These are phyloP conservation scores for Aldrovandia affinis DNA, from an alignment of 2,797 vertebrate genomes.

Conservation along the genomic window DNA sequence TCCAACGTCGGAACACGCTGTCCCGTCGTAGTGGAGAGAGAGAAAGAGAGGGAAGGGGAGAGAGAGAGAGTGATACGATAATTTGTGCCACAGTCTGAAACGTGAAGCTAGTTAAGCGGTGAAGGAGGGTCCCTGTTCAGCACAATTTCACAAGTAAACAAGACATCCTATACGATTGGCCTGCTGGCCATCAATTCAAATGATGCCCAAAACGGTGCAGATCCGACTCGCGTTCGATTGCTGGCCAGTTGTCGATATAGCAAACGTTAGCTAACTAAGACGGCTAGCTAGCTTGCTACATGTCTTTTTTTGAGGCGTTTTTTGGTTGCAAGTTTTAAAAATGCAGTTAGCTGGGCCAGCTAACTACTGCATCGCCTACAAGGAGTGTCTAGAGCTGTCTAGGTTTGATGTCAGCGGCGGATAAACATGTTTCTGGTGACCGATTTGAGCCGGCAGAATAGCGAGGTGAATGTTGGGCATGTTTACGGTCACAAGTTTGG, in stretches of 20 bases:
- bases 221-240: conserved; percentile 3
- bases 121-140: conserved; percentile 17
- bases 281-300: not conserved
- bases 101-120: not conserved
- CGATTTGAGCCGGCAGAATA: not conserved
- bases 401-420: not conserved
- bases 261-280: conserved; percentile 52
- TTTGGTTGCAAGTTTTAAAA: conserved; percentile 31
- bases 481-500: not conserved
- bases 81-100: not conserved
- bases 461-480: not conserved
- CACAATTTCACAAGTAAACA: conserved; percentile 54
- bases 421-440: not conserved
- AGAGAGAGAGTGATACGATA: not conserved
- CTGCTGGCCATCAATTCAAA: conserved; percentile 33
- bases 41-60: no score
- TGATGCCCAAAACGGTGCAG: conserved; percentile 38
- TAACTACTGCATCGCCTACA: not conserved
- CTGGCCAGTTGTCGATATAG: conserved; percentile 31
- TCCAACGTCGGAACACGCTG: no score
- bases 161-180: conserved; percentile 48
- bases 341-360: conserved; percentile 27
- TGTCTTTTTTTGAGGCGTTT: not conserved
- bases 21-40: no score
- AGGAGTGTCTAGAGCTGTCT: not conserved